Evolutionary conservation across 2,797 vertebrate genomes (phyloP).

Genomic region (Enteromius anoplus): DNA sequence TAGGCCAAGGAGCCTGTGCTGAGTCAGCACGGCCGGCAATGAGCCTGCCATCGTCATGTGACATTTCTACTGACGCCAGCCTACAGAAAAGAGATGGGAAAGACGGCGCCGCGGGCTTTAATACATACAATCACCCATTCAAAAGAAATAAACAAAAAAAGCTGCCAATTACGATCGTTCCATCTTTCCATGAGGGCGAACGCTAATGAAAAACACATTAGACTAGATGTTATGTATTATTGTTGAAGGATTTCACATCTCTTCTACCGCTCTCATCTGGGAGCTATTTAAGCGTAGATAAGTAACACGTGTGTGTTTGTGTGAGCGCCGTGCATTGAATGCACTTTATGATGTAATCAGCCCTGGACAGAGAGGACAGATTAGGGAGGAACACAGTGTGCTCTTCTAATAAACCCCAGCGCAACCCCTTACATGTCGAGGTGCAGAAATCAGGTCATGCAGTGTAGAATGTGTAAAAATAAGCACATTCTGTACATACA

Average conservation of each 20-base stretch:
- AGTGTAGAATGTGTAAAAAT: conserved; percentile 1
- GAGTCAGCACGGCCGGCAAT: conserved; percentile 30
- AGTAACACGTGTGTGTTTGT: conserved; percentile 35
- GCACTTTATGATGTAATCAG: conserved; percentile 43
- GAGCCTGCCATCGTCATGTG: conserved; percentile 32
- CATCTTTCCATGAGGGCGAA: conserved; percentile 20
- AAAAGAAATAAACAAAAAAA: conserved; percentile 23
- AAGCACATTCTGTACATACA: conserved; percentile 9
- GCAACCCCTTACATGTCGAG: background rate
- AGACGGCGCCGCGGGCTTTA: conserved; percentile 15
- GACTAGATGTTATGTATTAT: conserved; percentile 27
- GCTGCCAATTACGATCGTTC: conserved; percentile 14
- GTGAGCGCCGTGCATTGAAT: background rate
- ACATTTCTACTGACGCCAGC: conserved; percentile 42
- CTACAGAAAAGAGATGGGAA: conserved; percentile 18
- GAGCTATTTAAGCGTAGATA: conserved; percentile 9
- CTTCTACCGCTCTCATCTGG: background rate
- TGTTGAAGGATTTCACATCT: conserved; percentile 23
- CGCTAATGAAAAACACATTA: conserved; percentile 43
- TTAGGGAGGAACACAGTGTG: conserved; percentile 43
- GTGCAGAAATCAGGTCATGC: conserved; percentile 51
- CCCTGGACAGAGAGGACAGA: conserved; percentile 39
- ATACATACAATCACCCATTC: conserved; percentile 37
- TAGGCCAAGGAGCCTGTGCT: conserved; percentile 6
- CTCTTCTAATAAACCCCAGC: conserved; percentile 24